These are phyloP conservation scores for Sphenopsis melanotis DNA, from an alignment of 2,797 vertebrate species.

Conservation along the genomic window DNA sequence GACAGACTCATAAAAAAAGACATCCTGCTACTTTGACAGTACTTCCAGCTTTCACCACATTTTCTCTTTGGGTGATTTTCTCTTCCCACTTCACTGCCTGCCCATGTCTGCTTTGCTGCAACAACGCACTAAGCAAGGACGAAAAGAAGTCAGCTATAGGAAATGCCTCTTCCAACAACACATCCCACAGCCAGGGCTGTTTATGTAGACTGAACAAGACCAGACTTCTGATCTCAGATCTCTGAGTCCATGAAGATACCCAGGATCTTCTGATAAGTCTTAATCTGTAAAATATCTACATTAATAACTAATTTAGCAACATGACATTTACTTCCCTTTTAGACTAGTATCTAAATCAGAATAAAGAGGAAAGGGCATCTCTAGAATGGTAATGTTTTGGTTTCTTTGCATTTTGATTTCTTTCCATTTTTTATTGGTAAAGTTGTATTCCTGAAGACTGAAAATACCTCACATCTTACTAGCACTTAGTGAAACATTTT, in stretches of 20 bases:
- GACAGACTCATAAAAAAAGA: background rate
- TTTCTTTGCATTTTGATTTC: background rate
- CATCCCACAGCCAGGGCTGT: background rate
- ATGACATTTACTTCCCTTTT: background rate
- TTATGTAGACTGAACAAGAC: background rate
- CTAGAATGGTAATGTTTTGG: background rate
- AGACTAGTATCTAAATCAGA: background rate
- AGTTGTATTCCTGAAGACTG: background rate
- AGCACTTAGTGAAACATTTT: background rate
- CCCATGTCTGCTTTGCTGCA: background rate
- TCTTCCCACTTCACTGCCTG: background rate
- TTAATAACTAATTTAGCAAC: background rate
- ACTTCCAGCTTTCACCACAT: background rate
- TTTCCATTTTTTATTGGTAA: background rate
- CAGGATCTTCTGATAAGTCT: background rate
- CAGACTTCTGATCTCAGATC: background rate
- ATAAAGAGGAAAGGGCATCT: background rate
- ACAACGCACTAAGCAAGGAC: background rate
- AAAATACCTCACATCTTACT: background rate
- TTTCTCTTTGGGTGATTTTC: background rate
- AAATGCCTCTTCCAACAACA: background rate
- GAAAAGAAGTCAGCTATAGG: background rate
- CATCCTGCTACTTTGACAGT: background rate
- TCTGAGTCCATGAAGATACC: background rate
- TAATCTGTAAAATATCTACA: background rate